phyloP scores from a whole-genome alignment of 1,140 invertebrate species.

The Ephestia elutella region DNA sequence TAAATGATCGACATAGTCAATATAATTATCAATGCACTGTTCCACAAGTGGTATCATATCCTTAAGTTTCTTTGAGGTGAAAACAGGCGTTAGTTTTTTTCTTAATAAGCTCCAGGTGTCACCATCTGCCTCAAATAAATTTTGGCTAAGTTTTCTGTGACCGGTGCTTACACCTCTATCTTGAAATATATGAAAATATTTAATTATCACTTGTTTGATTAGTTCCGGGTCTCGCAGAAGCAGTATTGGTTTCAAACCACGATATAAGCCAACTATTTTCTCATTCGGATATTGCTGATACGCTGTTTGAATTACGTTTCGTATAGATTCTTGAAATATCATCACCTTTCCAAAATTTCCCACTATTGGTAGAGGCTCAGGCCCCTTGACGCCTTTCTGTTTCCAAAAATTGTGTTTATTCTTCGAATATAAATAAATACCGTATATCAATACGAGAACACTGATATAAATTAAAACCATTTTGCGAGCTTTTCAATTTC shows the following conservation, averaged over 20 bases:
- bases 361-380: constrained; percentile 11
- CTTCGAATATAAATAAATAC: constrained; percentile 6
- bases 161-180: constrained; percentile 42
- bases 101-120: constrained; percentile 68
- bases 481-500: neutral
- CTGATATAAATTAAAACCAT: constrained; percentile 1
- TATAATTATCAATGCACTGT: constrained; percentile 45
- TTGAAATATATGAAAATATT: constrained; percentile 74
- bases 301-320: constrained; percentile 12
- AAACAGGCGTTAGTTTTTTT: constrained; percentile 70
- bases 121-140: constrained; percentile 61
- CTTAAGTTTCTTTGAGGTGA: constrained; percentile 76
- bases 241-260: constrained; percentile 55
- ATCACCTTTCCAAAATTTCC: constrained; percentile 19
- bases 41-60: constrained; percentile 66
- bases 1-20: constrained; percentile 31
- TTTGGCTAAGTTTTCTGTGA: constrained; percentile 41
- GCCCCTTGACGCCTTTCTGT: constrained; percentile 16
- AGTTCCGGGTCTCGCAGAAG: constrained; percentile 73
- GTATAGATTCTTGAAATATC: constrained; percentile 9
- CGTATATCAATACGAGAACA: neutral
- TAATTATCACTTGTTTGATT: constrained; percentile 71
- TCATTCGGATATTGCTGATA: constrained; percentile 31
- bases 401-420: constrained; percentile 18
- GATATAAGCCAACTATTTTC: constrained; percentile 54